phyloP scores from a whole-genome alignment of 2,888 invertebrate genomes.

The Hermaeophaga mercurialis region DNA sequence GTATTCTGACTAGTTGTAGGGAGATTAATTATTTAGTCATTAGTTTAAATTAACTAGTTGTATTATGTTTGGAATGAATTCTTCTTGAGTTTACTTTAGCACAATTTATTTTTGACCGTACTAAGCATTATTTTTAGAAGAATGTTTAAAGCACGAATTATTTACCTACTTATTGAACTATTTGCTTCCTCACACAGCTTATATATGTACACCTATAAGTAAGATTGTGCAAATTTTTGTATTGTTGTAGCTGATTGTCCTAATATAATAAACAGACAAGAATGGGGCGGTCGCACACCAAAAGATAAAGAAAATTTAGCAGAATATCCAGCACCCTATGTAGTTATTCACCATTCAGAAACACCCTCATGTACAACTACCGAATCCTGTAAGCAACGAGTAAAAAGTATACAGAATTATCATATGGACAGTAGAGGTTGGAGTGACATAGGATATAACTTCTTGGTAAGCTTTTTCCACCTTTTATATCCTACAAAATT shows the following conservation, averaged over 20 bases:
- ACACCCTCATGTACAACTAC: slow-evolving; percentile 50
- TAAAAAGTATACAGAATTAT: slow-evolving; percentile 54
- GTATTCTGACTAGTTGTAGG: too few species aligned
- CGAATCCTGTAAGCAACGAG: slow-evolving; percentile 51
- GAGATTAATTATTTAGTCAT: too few species aligned
- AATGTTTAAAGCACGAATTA: too few species aligned
- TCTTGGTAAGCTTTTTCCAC: slow-evolving; percentile 51
- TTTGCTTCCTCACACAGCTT: too few species aligned
- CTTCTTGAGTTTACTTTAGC: too few species aligned
- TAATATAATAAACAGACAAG: slow-evolving; percentile 51
- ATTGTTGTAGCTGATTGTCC: slow-evolving; percentile 39
- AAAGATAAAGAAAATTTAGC: slow-evolving; percentile 35
- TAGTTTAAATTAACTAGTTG: too few species aligned
- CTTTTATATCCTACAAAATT: background rate
- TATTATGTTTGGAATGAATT: too few species aligned
- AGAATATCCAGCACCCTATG: slow-evolving; percentile 52
- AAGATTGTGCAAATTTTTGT: too few species aligned
- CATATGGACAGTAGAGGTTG: slow-evolving; percentile 42
- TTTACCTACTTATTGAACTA: too few species aligned
- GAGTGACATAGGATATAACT: slow-evolving; percentile 54
- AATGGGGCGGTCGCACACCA: slow-evolving; percentile 56
- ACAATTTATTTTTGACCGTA: too few species aligned
- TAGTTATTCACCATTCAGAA: slow-evolving; percentile 58
- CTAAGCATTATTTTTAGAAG: too few species aligned
- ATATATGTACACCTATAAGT: too few species aligned